These are phyloP conservation scores for Lytechinus variegatus DNA, from an alignment of 35 echinoderm and acorn worm species.

Conservation along the genomic window DNA sequence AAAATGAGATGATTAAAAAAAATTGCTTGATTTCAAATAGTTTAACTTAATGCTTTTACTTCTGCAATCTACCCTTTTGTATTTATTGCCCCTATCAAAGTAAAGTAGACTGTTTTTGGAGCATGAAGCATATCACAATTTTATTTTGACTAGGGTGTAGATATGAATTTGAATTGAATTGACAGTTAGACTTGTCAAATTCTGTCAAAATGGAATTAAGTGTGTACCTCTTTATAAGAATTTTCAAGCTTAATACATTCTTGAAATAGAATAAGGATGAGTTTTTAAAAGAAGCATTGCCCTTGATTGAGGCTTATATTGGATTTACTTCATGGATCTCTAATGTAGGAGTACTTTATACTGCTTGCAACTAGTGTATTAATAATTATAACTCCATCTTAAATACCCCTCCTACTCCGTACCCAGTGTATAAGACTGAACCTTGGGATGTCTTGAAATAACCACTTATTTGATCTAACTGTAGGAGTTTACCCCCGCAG, in stretches of 20 bases:
- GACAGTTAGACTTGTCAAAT: not conserved
- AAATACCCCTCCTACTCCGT: not conserved
- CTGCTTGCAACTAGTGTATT: not conserved
- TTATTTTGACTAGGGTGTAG: not conserved
- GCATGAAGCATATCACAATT: no score
- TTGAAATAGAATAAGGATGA: not conserved
- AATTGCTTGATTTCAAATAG: no score
- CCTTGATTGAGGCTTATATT: not conserved
- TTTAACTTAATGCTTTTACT: no score
- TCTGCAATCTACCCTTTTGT: no score
- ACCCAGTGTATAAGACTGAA: not conserved
- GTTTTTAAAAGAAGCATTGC: not conserved
- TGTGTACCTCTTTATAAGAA: not conserved
- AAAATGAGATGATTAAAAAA: no score
- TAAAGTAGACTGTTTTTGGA: no score
- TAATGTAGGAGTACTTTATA: not conserved
- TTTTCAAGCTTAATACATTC: not conserved
- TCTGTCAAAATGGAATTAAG: not conserved
- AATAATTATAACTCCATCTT: not conserved
- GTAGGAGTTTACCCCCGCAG: not conserved
- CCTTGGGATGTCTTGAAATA: conserved; percentile 11
- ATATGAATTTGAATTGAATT: not conserved
- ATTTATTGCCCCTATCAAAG: no score
- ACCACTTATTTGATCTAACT: not conserved
- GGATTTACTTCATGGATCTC: not conserved